A percentile compares a stretch with the other conserved stretches of the same genome.
phyloP scores from a whole-genome alignment of 2,797 vertebrate genomes.

The Leptodactylus fallax region DNA sequence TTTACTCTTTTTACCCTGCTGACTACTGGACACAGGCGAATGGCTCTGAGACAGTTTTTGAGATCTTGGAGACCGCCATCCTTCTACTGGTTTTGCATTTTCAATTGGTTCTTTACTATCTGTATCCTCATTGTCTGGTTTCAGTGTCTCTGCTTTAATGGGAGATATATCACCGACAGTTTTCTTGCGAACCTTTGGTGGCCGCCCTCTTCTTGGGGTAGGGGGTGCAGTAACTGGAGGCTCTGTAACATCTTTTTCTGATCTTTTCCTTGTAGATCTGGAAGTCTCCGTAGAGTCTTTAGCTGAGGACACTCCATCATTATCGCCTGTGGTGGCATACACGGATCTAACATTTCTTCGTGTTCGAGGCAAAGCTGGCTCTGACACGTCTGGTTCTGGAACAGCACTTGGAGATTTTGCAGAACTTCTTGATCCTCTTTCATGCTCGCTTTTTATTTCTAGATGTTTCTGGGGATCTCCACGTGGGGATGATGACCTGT shows the following conservation, averaged over 20 bases:
- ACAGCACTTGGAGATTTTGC: slow-evolving; percentile 87
- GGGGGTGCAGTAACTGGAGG: slow-evolving; percentile 73
- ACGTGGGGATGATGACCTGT: slow-evolving; percentile 88
- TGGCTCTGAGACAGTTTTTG: slow-evolving; percentile 84
- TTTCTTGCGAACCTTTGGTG: slow-evolving; percentile 90
- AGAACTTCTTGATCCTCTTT: slow-evolving; percentile 81
- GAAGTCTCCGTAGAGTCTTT: slow-evolving; percentile 86
- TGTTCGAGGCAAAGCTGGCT: slow-evolving; percentile 86
- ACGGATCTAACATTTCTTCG: slow-evolving; percentile 94
- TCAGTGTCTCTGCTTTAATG: slow-evolving; percentile 79
- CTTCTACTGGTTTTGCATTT: slow-evolving; percentile 82
- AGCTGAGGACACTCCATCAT: slow-evolving; percentile 79
- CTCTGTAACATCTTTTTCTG: slow-evolving; percentile 88
- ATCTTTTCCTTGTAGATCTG: slow-evolving; percentile 89
- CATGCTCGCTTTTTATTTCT: slow-evolving; percentile 75
- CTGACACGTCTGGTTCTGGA: slow-evolving; percentile 83
- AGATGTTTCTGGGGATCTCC: slow-evolving; percentile 83
- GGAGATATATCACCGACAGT: slow-evolving; percentile 83
- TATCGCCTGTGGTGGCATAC: slow-evolving; percentile 90
- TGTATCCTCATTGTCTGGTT: slow-evolving; percentile 79
- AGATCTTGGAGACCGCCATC: slow-evolving; percentile 89
- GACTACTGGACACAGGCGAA: slow-evolving; percentile 70
- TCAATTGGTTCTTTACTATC: slow-evolving; percentile 84
- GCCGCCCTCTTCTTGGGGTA: slow-evolving; percentile 88
- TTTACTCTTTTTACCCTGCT: slow-evolving; percentile 84